These are phyloP conservation scores for Dryocosmus kuriphilus DNA, from an alignment of 2,888 invertebrate species.

Conservation along the genomic window DNA sequence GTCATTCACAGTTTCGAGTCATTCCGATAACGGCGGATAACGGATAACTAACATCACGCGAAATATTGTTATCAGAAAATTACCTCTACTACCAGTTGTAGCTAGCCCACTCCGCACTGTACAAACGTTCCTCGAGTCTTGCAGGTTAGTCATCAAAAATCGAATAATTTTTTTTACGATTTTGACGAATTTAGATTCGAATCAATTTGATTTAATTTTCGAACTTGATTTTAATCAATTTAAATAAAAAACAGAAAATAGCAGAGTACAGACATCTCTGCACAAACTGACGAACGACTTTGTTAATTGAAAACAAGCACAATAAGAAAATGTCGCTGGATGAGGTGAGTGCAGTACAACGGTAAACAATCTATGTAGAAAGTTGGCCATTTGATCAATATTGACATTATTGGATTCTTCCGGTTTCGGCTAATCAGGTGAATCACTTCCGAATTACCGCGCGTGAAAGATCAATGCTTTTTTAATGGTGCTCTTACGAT, in stretches of 20 bases:
- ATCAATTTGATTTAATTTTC: background rate
- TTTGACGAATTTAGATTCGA: background rate
- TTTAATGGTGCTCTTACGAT: background rate
- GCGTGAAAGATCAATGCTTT: background rate
- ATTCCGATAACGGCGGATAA: background rate
- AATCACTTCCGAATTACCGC: constrained; percentile 16
- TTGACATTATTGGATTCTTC: constrained; percentile 29
- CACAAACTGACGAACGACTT: background rate
- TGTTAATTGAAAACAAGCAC: background rate
- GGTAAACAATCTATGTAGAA: background rate
- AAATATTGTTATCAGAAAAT: background rate
- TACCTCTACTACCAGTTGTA: background rate
- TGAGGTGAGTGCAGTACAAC: constrained; percentile 29
- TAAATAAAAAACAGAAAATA: background rate
- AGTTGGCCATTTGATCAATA: constrained; percentile 13
- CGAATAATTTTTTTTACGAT: background rate
- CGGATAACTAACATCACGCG: background rate
- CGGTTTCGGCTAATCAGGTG: constrained; percentile 16
- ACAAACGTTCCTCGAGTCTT: background rate
- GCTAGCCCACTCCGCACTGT: background rate
- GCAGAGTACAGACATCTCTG: background rate
- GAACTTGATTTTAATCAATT: background rate
- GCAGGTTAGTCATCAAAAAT: background rate
- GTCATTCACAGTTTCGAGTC: background rate
- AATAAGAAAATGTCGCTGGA: constrained; percentile 43